Evolutionary conservation across 2,797 vertebrate species (phyloP).

Genomic region (Cryptoblepharus egeriae): DNA sequence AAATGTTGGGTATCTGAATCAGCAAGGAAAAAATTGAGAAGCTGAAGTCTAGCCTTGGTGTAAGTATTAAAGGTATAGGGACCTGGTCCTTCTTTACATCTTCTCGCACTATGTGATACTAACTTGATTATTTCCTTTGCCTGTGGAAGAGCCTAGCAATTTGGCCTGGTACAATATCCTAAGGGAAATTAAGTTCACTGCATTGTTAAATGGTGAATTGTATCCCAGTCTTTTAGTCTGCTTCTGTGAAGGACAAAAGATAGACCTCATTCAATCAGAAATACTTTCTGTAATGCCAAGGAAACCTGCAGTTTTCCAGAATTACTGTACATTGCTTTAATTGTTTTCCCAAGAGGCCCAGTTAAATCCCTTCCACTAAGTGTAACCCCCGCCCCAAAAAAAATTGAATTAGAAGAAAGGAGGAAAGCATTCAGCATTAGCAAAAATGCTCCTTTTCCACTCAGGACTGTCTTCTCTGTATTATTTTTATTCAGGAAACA

Average conservation of each 20-base stretch:
- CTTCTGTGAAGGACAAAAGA: conserved; percentile 23
- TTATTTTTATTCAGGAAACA: not conserved
- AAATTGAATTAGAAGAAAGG: conserved; percentile 5
- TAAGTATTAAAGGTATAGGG: not conserved
- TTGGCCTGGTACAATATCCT: conserved; percentile 43
- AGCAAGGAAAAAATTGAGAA: not conserved
- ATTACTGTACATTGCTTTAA: not conserved
- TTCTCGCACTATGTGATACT: not conserved
- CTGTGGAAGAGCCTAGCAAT: conserved; percentile 24
- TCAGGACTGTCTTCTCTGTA: not conserved
- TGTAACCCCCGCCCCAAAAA: conserved; percentile 2
- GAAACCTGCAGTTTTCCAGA: conserved; percentile 9
- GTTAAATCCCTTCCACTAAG: conserved; percentile 31
- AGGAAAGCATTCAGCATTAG: conserved; percentile 21
- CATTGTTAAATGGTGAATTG: not conserved
- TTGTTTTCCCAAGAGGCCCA: conserved; percentile 13
- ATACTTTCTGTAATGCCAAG: not conserved
- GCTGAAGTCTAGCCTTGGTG: not conserved
- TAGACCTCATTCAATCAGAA: conserved; percentile 23
- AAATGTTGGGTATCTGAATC: too few relatives aligned
- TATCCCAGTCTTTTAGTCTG: conserved; percentile 15
- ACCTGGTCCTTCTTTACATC: not conserved
- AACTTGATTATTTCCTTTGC: not conserved
- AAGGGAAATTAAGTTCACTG: conserved; percentile 41
- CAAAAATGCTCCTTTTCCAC: not conserved